These are phyloP conservation scores for Panulirus ornatus DNA, from an alignment of 1,140 invertebrate genomes.

Conservation along the genomic window DNA sequence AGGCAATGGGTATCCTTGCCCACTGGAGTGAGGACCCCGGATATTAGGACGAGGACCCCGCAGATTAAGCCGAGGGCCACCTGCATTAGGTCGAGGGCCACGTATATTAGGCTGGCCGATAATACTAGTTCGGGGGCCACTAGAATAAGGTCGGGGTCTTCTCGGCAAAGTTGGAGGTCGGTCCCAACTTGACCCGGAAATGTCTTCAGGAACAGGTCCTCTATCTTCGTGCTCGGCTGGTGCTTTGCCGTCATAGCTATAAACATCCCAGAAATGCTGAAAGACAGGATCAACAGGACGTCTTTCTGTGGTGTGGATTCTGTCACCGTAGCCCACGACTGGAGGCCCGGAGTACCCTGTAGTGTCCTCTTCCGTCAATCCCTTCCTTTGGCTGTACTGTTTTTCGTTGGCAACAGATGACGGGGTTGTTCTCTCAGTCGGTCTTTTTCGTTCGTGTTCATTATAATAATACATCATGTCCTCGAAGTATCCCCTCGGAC, in stretches of 20 bases:
- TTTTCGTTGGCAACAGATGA: not conserved
- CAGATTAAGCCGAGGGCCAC: not conserved
- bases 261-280: conserved; percentile 59
- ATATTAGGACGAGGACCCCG: conserved; percentile 1
- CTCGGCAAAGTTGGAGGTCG: not conserved
- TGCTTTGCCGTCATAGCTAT: conserved; percentile 22
- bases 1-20: conserved; percentile 48
- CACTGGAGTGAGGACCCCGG: conserved; percentile 16
- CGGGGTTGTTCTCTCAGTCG: not conserved
- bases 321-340: conserved; percentile 60
- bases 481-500: conserved; percentile 37
- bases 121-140: not conserved
- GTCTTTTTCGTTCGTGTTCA: conserved; percentile 36
- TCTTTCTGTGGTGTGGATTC: not conserved
- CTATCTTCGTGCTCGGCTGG: conserved; percentile 59
- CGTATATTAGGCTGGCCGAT: not conserved
- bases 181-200: not conserved
- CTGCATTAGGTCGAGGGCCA: not conserved
- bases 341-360: conserved; percentile 45
- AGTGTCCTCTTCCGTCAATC: conserved; percentile 5
- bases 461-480: conserved; percentile 65
- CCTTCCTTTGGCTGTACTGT: conserved; percentile 53
- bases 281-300: conserved; percentile 32
- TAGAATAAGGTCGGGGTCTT: not conserved
- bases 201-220: conserved; percentile 53